Evolutionary conservation across 1,140 invertebrate species (phyloP), one percentile per base, ranked within the genome.

Genomic region (Ostrea edulis): DNA sequence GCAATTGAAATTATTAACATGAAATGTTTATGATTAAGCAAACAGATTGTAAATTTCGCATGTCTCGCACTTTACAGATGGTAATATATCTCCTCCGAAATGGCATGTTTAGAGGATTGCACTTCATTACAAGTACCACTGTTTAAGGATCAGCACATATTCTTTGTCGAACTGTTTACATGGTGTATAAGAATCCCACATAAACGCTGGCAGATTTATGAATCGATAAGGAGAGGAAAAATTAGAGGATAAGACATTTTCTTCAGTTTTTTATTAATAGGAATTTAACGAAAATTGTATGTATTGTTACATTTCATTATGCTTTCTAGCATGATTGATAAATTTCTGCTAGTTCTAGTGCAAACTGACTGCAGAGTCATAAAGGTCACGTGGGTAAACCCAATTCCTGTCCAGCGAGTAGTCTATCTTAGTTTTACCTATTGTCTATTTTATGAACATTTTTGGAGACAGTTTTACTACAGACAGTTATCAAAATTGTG

Each of bases 201-300:
- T 77, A 77, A 77, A 77, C 68, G 25, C 29, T 77, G 68, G 68
- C 68, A 77, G 68, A 77, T 77, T 77, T 77, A 77, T 77, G 29
- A 29, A 77, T 77, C 68, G 68, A 77, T 77, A 29, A 77, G 68
- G 68, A 29, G 68, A 25, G 68, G 29, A 35, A 25, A 17, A 77
- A 20, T 62, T 62, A 62, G 17, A 62, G 1, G 55, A 62, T 62
- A 20, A 4, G 55, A 58, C 55, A 58, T 58, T 58, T 17, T n/a
- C 20, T 12, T 3, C 5, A 5, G 7, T 20, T 17, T 17, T 20
- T 20, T 62, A 20, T 58, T 20, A 62, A 62, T 2, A 62, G n/a
- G 55, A 62, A 62, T 3, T n/a, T 62, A n/a, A 7, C 17, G 17
- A n/a, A 20, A 17, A 62, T n/a, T 62, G 55, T 62, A 62, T 62